A percentile compares a stretch with the other conserved stretches of the same genome.
phyloP scores from a whole-genome alignment of 2,888 invertebrate species.

The Callyntrura sp. region DNA sequence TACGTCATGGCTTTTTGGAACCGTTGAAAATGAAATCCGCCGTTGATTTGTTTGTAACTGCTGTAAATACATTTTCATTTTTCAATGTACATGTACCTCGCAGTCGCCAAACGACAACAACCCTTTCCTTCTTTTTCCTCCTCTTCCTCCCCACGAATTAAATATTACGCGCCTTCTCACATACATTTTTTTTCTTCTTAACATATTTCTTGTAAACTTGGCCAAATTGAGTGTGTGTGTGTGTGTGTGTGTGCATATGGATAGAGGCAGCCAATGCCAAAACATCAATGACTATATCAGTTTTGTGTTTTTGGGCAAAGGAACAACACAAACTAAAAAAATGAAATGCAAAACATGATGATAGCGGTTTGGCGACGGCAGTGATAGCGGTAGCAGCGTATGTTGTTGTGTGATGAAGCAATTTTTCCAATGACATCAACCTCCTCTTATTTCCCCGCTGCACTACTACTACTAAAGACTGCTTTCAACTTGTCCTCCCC shows the following conservation, averaged over 20 bases:
- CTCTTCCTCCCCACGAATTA: background rate
- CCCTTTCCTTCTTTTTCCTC: background rate
- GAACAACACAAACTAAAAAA: background rate
- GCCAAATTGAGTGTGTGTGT: conserved; percentile 1
- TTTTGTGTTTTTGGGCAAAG: conserved; percentile 34
- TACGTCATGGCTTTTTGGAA: conserved; percentile 34
- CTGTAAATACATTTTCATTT: too few relatives aligned
- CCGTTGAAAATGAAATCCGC: too few relatives aligned
- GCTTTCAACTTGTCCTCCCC: conserved; percentile 54
- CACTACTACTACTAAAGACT: background rate
- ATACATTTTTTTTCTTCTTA: background rate
- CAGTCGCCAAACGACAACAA: background rate
- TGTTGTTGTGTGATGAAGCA: conserved; percentile 53
- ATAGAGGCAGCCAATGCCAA: conserved; percentile 34
- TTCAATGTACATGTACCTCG: too few relatives aligned
- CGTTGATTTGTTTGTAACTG: too few relatives aligned
- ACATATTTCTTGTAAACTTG: conserved; percentile 6
- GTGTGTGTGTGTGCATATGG: too few relatives aligned
- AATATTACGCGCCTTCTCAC: conserved; percentile 4
- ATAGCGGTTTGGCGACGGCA: background rate
- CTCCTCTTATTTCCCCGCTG: conserved; percentile 8
- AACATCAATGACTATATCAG: conserved; percentile 20
- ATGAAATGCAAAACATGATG: background rate
- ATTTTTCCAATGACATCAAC: conserved; percentile 68
- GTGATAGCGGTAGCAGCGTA: background rate